phyloP scores from a whole-genome alignment of 2,113 vertebrate species.

The Passer domesticus region DNA sequence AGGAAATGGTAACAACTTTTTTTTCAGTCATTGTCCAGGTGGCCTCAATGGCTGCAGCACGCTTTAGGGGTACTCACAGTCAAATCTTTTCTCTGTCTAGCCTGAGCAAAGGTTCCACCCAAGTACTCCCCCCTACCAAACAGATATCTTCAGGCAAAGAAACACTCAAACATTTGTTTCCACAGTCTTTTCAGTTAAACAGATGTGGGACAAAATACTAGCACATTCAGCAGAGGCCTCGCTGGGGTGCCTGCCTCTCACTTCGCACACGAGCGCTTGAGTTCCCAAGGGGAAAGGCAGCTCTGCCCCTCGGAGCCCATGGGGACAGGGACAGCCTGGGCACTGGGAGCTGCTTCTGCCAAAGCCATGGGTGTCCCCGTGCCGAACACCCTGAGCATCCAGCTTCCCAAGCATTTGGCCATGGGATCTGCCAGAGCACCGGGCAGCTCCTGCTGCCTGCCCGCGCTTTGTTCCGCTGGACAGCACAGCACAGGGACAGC shows the following conservation, averaged over 20 bases:
- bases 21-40: neutral
- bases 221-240: neutral
- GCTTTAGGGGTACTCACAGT: neutral
- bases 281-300: neutral
- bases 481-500: accelerated
- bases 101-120: neutral
- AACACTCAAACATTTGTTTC: neutral
- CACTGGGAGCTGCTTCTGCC: neutral
- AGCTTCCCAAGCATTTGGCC: accelerated
- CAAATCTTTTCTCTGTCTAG: neutral
- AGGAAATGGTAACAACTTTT: neutral
- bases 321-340: neutral
- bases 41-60: neutral
- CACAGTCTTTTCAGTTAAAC: neutral
- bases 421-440: accelerated
- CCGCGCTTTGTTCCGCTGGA: accelerated
- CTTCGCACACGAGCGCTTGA: accelerated
- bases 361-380: accelerated
- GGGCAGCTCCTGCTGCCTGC: neutral
- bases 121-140: neutral
- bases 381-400: accelerated
- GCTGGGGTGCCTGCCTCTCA: neutral
- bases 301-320: accelerated
- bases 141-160: neutral
- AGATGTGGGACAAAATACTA: neutral